phyloP scores from a whole-genome alignment of 2,888 invertebrate species.

The Silvanus unidentatus region DNA sequence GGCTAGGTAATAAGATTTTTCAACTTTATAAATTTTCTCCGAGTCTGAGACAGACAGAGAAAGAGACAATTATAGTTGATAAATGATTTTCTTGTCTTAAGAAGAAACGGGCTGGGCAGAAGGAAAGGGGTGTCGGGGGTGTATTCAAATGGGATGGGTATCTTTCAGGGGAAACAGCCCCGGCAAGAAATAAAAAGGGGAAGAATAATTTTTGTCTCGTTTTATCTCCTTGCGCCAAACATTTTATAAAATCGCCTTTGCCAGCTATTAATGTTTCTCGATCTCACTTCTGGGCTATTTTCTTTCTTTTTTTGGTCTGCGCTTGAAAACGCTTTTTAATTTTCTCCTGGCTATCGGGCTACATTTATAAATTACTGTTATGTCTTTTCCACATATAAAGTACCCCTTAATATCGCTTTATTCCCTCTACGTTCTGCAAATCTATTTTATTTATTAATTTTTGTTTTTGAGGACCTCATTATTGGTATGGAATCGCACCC shows the following conservation, averaged over 20 bases:
- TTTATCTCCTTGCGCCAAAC: constrained; percentile 41
- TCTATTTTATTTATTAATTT: constrained; percentile 17
- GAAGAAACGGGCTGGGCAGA: too few species aligned
- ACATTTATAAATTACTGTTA: constrained; percentile 22
- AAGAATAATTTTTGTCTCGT: constrained; percentile 43
- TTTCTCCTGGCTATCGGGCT: constrained; percentile 25
- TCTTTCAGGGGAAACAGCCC: constrained; percentile 18
- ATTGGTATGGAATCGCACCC: too few species aligned
- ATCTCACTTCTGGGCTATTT: constrained; percentile 28
- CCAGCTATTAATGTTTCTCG: constrained; percentile 34
- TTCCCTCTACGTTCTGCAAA: constrained; percentile 18
- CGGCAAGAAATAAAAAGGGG: constrained; percentile 37
- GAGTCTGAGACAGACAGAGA: constrained; percentile 31
- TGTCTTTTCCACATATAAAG: constrained; percentile 22
- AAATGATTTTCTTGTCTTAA: constrained; percentile 39
- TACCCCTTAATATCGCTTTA: constrained; percentile 18
- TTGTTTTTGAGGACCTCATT: too few species aligned
- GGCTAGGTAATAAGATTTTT: too few species aligned
- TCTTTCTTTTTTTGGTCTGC: constrained; percentile 25
- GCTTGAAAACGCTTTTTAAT: constrained; percentile 24
- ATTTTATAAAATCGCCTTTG: constrained; percentile 42
- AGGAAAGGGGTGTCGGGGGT: neutral
- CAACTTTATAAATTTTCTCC: neutral
- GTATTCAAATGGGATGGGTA: neutral
- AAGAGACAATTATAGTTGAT: constrained; percentile 42